Conservation (phyloP, 2,888 invertebrate species). For the Erynnis tages region DNA sequence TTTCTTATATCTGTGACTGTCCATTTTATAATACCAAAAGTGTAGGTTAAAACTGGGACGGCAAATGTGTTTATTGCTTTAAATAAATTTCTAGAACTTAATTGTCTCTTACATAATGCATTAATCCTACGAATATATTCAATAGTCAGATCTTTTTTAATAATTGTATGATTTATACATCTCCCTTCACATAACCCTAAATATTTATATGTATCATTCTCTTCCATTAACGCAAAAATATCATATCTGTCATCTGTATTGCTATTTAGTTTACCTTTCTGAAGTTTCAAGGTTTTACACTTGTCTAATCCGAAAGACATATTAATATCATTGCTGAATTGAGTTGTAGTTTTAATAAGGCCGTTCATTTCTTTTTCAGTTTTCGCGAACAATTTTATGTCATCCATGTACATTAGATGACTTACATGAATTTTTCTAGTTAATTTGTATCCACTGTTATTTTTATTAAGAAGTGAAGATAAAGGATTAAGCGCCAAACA, state of each 20-base stretch:
- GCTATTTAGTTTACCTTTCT: constrained; percentile 4
- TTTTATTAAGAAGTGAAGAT: constrained; percentile 3
- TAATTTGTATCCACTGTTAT: background rate
- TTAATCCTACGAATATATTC: constrained; percentile 23
- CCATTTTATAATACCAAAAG: constrained; percentile 28
- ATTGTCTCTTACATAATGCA: constrained; percentile 14
- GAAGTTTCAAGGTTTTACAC: constrained; percentile 26
- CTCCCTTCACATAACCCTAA: constrained; percentile 29
- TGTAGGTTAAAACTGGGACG: constrained; percentile 20
- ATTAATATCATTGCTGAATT: constrained; percentile 28
- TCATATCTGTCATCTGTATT: background rate
- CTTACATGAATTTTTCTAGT: background rate
- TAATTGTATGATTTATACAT: constrained; percentile 22
- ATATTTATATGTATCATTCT: constrained; percentile 30
- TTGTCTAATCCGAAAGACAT: constrained; percentile 29
- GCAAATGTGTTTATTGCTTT: constrained; percentile 25
- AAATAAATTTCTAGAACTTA: constrained; percentile 4
- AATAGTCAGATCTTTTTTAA: constrained; percentile 21
- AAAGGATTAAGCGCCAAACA: constrained; percentile 30
- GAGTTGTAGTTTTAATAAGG: constrained; percentile 13
- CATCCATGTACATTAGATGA: constrained; percentile 25
- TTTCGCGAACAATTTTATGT: constrained; percentile 19
- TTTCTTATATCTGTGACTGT: constrained; percentile 17
- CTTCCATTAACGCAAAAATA: constrained; percentile 21
- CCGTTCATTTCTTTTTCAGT: constrained; percentile 18